Evolutionary conservation across 2,888 invertebrate genomes (phyloP).

Genomic region (Dioctria rufipes): DNA sequence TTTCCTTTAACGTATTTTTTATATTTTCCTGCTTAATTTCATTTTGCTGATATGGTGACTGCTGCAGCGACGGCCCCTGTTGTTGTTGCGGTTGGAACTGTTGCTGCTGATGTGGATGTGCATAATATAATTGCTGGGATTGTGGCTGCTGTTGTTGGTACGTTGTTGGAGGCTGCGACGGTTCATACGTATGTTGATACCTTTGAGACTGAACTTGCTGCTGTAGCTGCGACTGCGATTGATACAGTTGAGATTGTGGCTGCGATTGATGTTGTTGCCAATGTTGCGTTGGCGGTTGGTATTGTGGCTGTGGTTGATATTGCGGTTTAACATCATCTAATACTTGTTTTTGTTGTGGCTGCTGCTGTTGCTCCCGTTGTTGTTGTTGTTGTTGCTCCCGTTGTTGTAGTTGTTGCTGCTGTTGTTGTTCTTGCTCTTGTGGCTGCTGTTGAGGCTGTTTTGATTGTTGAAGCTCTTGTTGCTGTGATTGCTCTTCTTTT

Average conservation of each 20-base stretch:
- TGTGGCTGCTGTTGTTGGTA: constrained; percentile 54
- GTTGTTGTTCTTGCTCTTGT: constrained; percentile 12
- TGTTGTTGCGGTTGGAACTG: constrained; percentile 52
- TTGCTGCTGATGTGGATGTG: constrained; percentile 44
- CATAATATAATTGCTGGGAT: constrained; percentile 17
- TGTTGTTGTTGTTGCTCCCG: not conserved
- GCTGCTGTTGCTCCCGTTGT: not conserved
- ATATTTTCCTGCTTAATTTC: constrained; percentile 74
- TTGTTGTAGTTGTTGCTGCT: not conserved
- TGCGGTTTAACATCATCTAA: not conserved
- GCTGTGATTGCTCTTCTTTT: constrained; percentile 2
- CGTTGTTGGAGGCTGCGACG: too few relatives aligned
- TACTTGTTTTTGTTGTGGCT: not conserved
- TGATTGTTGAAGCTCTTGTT: constrained; percentile 22
- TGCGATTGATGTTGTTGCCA: constrained; percentile 54
- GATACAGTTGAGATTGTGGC: constrained; percentile 56
- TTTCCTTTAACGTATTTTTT: constrained; percentile 75
- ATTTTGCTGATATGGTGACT: constrained; percentile 13
- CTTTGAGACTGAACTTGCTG: constrained; percentile 43
- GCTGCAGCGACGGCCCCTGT: constrained; percentile 36
- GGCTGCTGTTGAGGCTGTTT: constrained; percentile 17
- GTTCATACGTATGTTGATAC: constrained; percentile 54
- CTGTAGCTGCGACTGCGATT: constrained; percentile 4
- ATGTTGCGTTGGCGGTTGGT: constrained; percentile 17
- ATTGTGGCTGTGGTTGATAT: not conserved